Base-by-base conservation (phyloP, 2,113 vertebrate species). In the Sapayoa aenigma region DNA sequence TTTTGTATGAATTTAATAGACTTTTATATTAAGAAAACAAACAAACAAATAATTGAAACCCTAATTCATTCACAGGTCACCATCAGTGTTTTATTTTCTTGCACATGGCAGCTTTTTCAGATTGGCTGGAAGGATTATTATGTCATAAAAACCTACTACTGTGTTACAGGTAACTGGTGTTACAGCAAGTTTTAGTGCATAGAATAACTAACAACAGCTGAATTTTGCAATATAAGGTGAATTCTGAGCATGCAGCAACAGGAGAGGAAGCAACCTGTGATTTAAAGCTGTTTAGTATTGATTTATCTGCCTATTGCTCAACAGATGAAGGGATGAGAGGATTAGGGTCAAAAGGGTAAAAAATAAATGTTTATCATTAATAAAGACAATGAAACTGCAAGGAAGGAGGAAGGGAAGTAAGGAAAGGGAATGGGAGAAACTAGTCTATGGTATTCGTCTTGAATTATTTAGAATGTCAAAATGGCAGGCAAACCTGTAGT, bases 101-200 rank as follows among this genome's bases (percentile, higher is more conserved):
- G 37, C 59, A 65, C 63, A 76, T 20, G 42, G 58, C 47, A 94
- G 72, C 83, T 58, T 94, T 89, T 90, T 93, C 77, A 96, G 94
- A 76, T n/a, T 80, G 69, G 42, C 44, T 92, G 80, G 25, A 84
- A 58, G 63, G 87, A 93, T 95, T 95, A 92, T 95, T 91, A 76
- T 96, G 90, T 90, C 85, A 91, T 3, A 12, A 96, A 81, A 79
- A 90, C 55, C 82, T 93, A 63, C 65, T 69, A 76, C 37, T 80
- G 37, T 50, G 88, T 91, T 90, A 73, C 62, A 65, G 44, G 16
- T 14, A 9, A 44, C 4, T 0, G 0, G 44, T 21, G 49, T 62
- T 72, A n/a, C 9, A n/a, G 23, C 21, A 58, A 41, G 27, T 39
- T 77, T 77, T 47, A 73, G 23, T 4, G 35, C 28, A 33, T 13